A percentile compares a stretch with the other conserved stretches of the same genome.
Conservation (phyloP, 2,888 invertebrate species). For the Dyspetes luteomarginatus region DNA sequence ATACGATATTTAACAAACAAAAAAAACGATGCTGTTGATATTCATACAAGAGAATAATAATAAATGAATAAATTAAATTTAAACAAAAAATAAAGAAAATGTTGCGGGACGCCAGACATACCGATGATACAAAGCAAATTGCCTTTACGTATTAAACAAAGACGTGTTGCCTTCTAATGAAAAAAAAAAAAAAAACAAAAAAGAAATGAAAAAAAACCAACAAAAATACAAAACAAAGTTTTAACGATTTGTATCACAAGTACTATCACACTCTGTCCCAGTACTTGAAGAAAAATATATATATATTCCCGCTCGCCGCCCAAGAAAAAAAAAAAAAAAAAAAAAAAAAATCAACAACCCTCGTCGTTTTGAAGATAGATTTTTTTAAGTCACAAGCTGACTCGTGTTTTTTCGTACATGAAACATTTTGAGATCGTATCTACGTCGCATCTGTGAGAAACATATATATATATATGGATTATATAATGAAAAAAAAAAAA, state of each 20-base stretch:
- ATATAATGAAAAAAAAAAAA: conserved; percentile 67
- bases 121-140: conserved; percentile 83
- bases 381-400: conserved; percentile 70
- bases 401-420: conserved; percentile 73
- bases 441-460: conserved; percentile 55
- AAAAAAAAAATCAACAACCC: conserved; percentile 24
- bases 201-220: conserved; percentile 72
- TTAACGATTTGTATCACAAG: conserved; percentile 65
- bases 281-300: conserved; percentile 77
- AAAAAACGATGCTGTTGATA: conserved; percentile 59
- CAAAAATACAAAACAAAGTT: conserved; percentile 62
- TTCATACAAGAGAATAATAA: conserved; percentile 58
- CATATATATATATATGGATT: conserved; percentile 51
- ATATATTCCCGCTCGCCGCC: conserved; percentile 47
- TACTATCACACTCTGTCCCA: conserved; percentile 78
- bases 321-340: conserved; percentile 11
- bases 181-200: conserved; percentile 73
- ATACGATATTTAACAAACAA: conserved; percentile 52
- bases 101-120: conserved; percentile 80
- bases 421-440: conserved; percentile 72
- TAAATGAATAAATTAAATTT: conserved; percentile 38
- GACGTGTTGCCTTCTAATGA: conserved; percentile 82
- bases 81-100: conserved; percentile 57
- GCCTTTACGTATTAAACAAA: conserved; percentile 82
- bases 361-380: conserved; percentile 74